Percentiles rank a stretch among this genome's conserved stretches.
phyloP scores from a whole-genome alignment of 2,888 invertebrate species.

The Antheraea yamamai region DNA sequence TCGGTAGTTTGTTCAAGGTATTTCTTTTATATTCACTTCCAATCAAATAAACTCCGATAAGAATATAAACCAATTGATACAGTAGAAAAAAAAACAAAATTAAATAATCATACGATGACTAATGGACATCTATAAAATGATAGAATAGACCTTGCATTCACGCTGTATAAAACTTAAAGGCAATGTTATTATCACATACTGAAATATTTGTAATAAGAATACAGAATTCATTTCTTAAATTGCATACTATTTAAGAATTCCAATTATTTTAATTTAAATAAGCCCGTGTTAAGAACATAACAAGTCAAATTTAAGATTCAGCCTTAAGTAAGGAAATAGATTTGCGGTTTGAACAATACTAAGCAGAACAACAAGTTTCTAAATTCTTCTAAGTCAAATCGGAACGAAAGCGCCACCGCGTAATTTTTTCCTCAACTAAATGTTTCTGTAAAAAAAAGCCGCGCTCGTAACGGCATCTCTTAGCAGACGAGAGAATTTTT shows the following conservation, averaged over 20 bases:
- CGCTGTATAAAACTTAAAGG: not conserved
- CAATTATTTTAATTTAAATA: not conserved
- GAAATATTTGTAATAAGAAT: not conserved
- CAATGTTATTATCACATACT: not conserved
- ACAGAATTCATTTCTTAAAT: not conserved
- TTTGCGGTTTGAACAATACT: not conserved
- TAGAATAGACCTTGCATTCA: not conserved
- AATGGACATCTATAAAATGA: too few species aligned
- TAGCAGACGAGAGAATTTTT: conserved; percentile 73
- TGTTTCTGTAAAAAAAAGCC: conserved; percentile 59
- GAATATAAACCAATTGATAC: not conserved
- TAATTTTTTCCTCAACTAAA: conserved; percentile 73
- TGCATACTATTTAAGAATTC: not conserved
- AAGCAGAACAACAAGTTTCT: not conserved
- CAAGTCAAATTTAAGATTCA: not conserved
- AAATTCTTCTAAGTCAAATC: conserved; percentile 6
- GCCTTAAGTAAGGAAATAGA: not conserved
- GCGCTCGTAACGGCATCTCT: conserved; percentile 78
- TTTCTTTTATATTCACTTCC: not conserved
- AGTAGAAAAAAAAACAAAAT: too few species aligned
- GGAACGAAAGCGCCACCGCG: conserved; percentile 64
- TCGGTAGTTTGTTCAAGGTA: not conserved
- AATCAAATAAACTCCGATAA: not conserved
- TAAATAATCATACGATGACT: not conserved
- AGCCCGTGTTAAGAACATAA: not conserved